These are phyloP conservation scores for Callopanchax toddi DNA, from an alignment of 2,113 vertebrate species.

Conservation along the genomic window DNA sequence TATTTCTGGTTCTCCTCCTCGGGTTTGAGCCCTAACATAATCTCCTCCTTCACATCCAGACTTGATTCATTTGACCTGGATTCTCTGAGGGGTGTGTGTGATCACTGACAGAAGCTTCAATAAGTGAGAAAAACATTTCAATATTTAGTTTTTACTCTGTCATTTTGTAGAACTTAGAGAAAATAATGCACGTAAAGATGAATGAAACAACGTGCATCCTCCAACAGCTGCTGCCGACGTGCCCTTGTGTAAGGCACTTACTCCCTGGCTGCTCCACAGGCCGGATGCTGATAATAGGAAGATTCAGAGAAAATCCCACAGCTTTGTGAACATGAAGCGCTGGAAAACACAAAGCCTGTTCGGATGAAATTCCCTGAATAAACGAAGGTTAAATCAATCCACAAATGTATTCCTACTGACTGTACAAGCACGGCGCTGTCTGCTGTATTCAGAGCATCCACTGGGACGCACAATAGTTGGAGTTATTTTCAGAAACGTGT, in stretches of 20 bases:
- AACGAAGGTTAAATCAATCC: slow-evolving; percentile 13
- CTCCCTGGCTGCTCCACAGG: slow-evolving; percentile 9
- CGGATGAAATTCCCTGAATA: slow-evolving; percentile 8
- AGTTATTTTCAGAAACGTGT: slow-evolving; percentile 57
- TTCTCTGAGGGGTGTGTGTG: too few species aligned
- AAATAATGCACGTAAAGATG: too few species aligned
- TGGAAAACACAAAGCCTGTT: slow-evolving; percentile 5
- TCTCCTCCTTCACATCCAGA: too few species aligned
- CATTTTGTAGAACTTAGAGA: not conserved
- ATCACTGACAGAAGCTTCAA: too few species aligned
- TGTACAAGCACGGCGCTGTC: slow-evolving; percentile 26
- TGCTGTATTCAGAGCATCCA: slow-evolving; percentile 31
- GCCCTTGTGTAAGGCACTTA: slow-evolving; percentile 59
- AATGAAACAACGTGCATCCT: not conserved
- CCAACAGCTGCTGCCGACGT: slow-evolving; percentile 8
- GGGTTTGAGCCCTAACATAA: too few species aligned
- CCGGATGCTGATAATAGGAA: slow-evolving; percentile 10
- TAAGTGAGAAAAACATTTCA: too few species aligned
- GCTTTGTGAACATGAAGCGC: not conserved
- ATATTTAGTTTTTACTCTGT: not conserved
- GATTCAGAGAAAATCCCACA: slow-evolving; percentile 6
- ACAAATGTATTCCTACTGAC: slow-evolving; percentile 24
- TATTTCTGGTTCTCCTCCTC: too few species aligned
- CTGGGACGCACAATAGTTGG: slow-evolving; percentile 34
- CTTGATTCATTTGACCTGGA: too few species aligned